A percentile compares a stretch with the other conserved stretches of the same genome.
Evolutionary conservation across 1,140 invertebrate genomes (phyloP).

Genomic region (Lethocerus indicus): DNA sequence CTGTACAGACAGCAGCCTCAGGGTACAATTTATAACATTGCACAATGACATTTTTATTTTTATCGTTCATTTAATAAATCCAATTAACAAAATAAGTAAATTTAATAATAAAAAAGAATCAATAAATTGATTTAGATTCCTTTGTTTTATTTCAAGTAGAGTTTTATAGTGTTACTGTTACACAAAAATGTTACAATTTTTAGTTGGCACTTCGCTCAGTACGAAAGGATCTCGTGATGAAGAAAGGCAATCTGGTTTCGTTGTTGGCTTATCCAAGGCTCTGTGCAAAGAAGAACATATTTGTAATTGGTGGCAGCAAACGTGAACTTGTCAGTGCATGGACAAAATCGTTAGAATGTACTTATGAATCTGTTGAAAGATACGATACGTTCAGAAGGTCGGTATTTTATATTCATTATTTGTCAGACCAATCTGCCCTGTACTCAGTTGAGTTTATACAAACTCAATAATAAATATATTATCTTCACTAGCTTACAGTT

Average conservation of each 20-base stretch:
- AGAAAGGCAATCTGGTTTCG: conserved; percentile 59
- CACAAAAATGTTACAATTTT: too few relatives aligned
- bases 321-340: conserved; percentile 49
- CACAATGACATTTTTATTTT: too few relatives aligned
- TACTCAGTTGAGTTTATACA: not conserved
- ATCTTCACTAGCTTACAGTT: too few relatives aligned
- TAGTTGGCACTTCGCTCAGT: conserved; percentile 56
- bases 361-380: conserved; percentile 60
- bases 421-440: too few relatives aligned
- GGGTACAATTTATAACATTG: conserved; percentile 24
- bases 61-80: not conserved
- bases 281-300: conserved; percentile 72
- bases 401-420: conserved; percentile 8
- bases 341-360: conserved; percentile 46
- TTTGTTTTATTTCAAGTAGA: too few relatives aligned
- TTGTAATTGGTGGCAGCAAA: conserved; percentile 80
- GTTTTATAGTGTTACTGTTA: too few relatives aligned
- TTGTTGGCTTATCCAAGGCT: conserved; percentile 57
- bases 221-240: conserved; percentile 58
- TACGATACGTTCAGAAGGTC: conserved; percentile 61
- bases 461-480: conserved; percentile 16
- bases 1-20: conserved; percentile 64
- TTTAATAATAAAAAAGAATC: not conserved
- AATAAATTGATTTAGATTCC: too few relatives aligned
- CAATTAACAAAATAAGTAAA: not conserved